Base-by-base conservation (phyloP, 2,888 invertebrate genomes). In the Steinernema scapterisci region DNA sequence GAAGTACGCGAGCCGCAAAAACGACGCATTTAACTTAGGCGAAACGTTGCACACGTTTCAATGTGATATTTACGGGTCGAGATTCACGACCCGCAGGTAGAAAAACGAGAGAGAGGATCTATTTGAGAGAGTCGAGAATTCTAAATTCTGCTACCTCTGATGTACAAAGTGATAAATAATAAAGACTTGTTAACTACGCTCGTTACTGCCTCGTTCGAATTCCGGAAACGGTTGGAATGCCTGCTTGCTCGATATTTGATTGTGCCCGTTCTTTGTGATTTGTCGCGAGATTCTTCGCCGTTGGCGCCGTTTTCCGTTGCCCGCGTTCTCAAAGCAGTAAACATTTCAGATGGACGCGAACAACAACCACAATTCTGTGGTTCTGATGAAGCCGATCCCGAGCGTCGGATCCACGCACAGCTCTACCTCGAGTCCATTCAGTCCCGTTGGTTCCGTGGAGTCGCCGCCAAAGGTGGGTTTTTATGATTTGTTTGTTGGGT, bases 121-220 rank as follows among this genome's bases (percentile, higher is more conserved):
- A n/a, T n/a, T n/a, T 11, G 6, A 54, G 54, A 5, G 54, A 21
- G 54, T 19, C 21, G 51, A 51, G 11, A 51, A 51, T 54, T 25
- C 54, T 21, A 25, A 13, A 23, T 25, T 9, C n/a, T n/a, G 21
- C 54, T 54, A 54, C 54, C 54, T 54, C 54, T 54, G 21, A 5
- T 54, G 54, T 54, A 54, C 54, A 54, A 19, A 54, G 54, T 54
- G 21, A 54, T 54, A 54, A 54, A 44, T 13, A 54, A 54, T 54
- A 54, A 54, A 54, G 25, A 25, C 11, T 54, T 54, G 23, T 25
- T 54, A 54, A 21, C 54, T 54, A 21, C 6, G 54, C 16, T 21
- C 25, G 23, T 54, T n/a, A n/a, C n/a, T n/a, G 54, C 6, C n/a
- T 54, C 51, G 6, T 9, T 54, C 54, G 1, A n/a, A 7, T 54